Conservation (phyloP, 2,888 invertebrate species). For the Acanthoscelides obtectus region DNA sequence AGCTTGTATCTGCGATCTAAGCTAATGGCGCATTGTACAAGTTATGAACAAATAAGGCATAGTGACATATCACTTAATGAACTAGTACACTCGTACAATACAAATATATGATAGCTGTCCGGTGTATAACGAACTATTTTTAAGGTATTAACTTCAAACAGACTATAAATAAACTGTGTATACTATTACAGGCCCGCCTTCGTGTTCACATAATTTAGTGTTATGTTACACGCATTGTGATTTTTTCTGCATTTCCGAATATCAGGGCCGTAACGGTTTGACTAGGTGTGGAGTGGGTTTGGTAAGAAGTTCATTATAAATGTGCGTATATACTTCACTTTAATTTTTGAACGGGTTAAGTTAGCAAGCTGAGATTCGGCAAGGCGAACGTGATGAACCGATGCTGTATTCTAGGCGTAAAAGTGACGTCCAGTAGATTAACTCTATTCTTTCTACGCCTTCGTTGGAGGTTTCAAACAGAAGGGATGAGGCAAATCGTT, state of each 20-base stretch:
- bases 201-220: not conserved
- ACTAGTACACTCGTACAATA: not conserved
- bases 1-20: not conserved
- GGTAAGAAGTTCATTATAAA: too few species aligned
- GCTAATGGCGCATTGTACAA: not conserved
- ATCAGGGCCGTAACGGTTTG: not conserved
- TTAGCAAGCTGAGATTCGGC: too few species aligned
- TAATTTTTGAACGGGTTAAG: too few species aligned
- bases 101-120: not conserved
- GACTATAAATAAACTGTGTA: not conserved
- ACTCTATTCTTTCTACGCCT: too few species aligned
- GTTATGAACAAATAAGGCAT: not conserved
- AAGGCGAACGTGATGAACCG: too few species aligned
- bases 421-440: too few species aligned
- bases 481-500: too few species aligned
- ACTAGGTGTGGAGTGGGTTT: not conserved
- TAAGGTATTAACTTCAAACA: not conserved
- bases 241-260: not conserved
- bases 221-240: not conserved
- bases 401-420: too few species aligned
- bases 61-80: not conserved
- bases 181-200: not conserved
- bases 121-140: not conserved
- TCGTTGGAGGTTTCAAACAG: too few species aligned
- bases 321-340: too few species aligned